Conservation (phyloP, 35 echinoderm and acorn worm species). For the Acanthaster planci region DNA sequence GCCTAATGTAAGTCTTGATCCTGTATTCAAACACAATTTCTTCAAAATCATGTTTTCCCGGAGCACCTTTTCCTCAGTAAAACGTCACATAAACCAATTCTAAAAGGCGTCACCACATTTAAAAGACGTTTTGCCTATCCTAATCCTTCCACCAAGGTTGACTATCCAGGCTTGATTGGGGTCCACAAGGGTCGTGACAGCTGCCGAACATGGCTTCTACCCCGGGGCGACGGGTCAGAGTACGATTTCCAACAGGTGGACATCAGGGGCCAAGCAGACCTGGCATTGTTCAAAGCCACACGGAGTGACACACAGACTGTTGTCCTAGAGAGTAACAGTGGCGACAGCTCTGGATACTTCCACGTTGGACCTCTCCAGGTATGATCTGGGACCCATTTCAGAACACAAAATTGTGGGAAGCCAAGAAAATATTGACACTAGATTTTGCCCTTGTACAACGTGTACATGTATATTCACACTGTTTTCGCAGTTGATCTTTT, state of each 20-base stretch:
- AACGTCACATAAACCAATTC: too few relatives aligned
- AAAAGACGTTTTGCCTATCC: too few relatives aligned
- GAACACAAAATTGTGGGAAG: too few relatives aligned
- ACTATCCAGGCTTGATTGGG: constrained; percentile 44
- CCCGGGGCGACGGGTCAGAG: constrained; percentile 9
- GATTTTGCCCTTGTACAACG: too few relatives aligned
- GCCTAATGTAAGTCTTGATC: too few relatives aligned
- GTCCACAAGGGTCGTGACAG: constrained; percentile 41
- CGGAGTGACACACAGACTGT: constrained; percentile 34
- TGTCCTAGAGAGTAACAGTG: constrained; percentile 43
- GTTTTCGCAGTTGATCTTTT: too few relatives aligned
- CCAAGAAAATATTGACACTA: too few relatives aligned
- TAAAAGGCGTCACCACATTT: too few relatives aligned
- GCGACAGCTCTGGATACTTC: constrained; percentile 60
- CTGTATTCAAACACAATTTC: too few relatives aligned
- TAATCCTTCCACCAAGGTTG: not conserved
- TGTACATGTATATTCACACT: too few relatives aligned
- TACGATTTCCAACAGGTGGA: constrained; percentile 52
- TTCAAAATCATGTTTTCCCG: too few relatives aligned
- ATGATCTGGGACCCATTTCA: not conserved
- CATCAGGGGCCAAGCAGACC: constrained; percentile 57
- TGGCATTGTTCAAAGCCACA: constrained; percentile 55
- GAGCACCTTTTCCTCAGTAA: too few relatives aligned
- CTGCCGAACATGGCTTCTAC: constrained; percentile 73
- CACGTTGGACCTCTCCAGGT: constrained; percentile 92